Evolutionary conservation across 23 tunicate species (phyloP).

Genomic region (Aplidium turbinatum): DNA sequence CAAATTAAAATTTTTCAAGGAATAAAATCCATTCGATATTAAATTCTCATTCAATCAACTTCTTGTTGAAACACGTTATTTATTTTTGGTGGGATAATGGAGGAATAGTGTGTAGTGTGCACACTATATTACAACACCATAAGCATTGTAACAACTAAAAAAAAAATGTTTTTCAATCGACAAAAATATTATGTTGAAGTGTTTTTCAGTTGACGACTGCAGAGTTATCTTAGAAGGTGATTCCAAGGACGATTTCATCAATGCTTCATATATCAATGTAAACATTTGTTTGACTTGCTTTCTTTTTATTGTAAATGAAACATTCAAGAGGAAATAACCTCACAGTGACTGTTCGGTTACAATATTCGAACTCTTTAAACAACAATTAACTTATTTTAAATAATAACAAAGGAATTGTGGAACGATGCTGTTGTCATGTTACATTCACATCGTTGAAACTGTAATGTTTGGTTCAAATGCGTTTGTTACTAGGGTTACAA

Average conservation of each 20-base stretch:
- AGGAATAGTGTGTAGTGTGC: too few relatives aligned
- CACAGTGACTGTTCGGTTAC: too few relatives aligned
- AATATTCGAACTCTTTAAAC: background rate
- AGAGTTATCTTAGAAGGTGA: conserved; percentile 24
- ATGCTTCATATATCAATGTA: conserved; percentile 63
- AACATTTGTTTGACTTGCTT: background rate
- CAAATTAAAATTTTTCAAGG: too few relatives aligned
- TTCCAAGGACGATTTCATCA: conserved; percentile 36
- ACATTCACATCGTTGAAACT: background rate
- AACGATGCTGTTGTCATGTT: background rate
- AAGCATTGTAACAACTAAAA: too few relatives aligned
- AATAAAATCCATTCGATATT: too few relatives aligned
- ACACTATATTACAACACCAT: too few relatives aligned
- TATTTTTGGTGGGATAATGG: too few relatives aligned
- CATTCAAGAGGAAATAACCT: background rate
- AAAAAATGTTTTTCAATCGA: too few relatives aligned
- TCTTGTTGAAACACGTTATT: too few relatives aligned
- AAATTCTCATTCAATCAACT: too few relatives aligned
- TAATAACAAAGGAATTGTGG: background rate
- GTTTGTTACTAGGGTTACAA: conserved; percentile 28
- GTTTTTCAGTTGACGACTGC: conserved; percentile 30
- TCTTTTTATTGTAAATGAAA: background rate
- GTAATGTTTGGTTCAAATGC: background rate
- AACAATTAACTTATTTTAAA: background rate
- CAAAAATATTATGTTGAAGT: too few relatives aligned